Percentiles rank a stretch among this genome's conserved stretches.
Conservation (phyloP, 2,113 vertebrate genomes). For the Chionis minor region DNA sequence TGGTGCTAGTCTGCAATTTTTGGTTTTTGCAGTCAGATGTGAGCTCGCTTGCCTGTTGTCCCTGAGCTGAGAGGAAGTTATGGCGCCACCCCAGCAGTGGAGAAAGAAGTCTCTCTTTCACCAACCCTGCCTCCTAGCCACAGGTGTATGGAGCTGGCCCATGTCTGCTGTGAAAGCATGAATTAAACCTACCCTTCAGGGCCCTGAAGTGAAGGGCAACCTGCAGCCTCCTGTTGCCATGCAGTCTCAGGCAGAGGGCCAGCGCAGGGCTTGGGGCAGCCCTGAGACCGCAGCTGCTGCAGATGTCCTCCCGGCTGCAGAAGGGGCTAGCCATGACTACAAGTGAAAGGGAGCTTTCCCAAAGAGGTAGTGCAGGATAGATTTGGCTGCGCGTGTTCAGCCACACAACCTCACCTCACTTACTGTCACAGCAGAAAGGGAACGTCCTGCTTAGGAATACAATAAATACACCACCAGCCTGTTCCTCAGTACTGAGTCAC, state of each 20-base stretch:
- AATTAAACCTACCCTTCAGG: background rate
- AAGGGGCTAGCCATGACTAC: background rate
- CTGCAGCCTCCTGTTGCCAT: background rate
- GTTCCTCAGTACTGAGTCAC: background rate
- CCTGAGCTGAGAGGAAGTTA: background rate
- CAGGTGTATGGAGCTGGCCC: background rate
- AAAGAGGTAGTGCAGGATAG: background rate
- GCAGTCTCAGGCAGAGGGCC: background rate
- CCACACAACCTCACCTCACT: fast-evolving
- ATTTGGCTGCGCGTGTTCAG: background rate
- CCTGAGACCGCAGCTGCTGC: background rate
- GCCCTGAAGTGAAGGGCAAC: background rate
- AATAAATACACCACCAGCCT: background rate
- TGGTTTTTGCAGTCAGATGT: background rate
- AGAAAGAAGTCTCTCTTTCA: background rate
- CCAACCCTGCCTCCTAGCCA: fast-evolving
- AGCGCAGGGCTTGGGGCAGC: background rate
- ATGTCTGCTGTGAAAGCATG: background rate
- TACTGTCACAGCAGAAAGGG: background rate
- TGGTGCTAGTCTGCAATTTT: background rate
- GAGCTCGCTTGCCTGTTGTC: background rate
- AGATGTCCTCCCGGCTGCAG: background rate
- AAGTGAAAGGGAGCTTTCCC: background rate
- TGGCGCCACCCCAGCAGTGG: background rate
- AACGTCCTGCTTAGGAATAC: background rate